Evolutionary conservation across 1,140 invertebrate genomes (phyloP), one percentile per base, ranked within the genome.

Genomic region (Spodoptera litura): DNA sequence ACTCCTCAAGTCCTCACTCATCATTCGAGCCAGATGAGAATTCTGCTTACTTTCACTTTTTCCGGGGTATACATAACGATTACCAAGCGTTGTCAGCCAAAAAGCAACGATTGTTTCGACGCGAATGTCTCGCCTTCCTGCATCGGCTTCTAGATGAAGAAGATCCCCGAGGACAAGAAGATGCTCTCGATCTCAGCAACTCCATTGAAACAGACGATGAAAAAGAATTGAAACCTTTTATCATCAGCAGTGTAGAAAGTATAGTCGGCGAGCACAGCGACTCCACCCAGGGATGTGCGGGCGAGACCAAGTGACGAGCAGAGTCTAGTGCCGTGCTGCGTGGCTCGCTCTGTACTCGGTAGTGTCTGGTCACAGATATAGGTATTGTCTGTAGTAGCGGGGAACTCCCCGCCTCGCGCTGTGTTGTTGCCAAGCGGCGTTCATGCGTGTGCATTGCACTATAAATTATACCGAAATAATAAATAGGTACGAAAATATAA

Each of bases 31-130:
- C 90, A 4, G 93, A 94, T 64, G 93, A 94, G 44, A 93, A 86
- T 72, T 86, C 85, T n/a, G 90, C 91, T 0, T 94, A 88, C 78
- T 94, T 94, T 64, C 93, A 94, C n/a, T 94, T 94, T 83, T 94
- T 94, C 78, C 86, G 90, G 2, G 88, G 91, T 3, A 87, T 94
- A n/a, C 80, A 93, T 71, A 82, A 82, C 61, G 93, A 94, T 66
- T 94, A 91, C 70, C 85, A 86, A 53, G 90, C 89, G 62, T 78
- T 94, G 6, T 75, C 88, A 2, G n/a, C 81, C 0, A 83, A 80
- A 9, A 89, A 89, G 52, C 90, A 90, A 78, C 80, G 93, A 25
- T 72, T 83, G 13, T 94, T 92, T 72, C 87, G 90, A 53, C 82
- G 92, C 9, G 87, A 89, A 52, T 93, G 93, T 38, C 70, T 94